These are phyloP conservation scores for Sarcophaga carnaria DNA, from an alignment of 2,888 invertebrate species.

Conservation along the genomic window DNA sequence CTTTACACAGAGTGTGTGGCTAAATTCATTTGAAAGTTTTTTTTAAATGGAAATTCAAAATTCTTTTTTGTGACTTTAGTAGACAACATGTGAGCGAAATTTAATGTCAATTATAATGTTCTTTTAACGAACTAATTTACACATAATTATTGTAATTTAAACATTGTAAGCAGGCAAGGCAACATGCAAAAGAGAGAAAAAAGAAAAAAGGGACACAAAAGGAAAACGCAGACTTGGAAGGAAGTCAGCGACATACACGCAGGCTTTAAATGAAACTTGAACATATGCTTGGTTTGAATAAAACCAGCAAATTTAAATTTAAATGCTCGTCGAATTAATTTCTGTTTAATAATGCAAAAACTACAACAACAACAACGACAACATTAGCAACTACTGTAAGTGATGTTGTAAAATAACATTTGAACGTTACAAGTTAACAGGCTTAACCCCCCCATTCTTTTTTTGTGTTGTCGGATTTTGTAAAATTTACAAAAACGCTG, in stretches of 20 bases:
- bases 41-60: neutral
- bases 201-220: neutral
- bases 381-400: neutral
- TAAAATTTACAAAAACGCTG: too few species aligned
- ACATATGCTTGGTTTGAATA: conserved; percentile 36
- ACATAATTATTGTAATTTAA: conserved; percentile 62
- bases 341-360: conserved; percentile 47
- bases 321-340: conserved; percentile 45
- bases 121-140: conserved; percentile 58
- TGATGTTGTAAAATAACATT: neutral
- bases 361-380: conserved; percentile 23
- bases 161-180: conserved; percentile 1
- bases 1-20: too few species aligned
- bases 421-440: conserved; percentile 37
- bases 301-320: neutral
- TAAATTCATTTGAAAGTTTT: too few species aligned
- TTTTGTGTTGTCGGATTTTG: neutral
- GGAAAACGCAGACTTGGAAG: too few species aligned
- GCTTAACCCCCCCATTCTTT: conserved; percentile 55
- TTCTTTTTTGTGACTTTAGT: neutral
- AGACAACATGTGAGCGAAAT: conserved; percentile 19
- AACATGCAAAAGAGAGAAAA: neutral
- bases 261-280: conserved; percentile 45
- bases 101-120: conserved; percentile 52
- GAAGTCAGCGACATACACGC: neutral